Evolutionary conservation across 2,888 invertebrate genomes (phyloP), one percentile per base, ranked within the genome.

Genomic region (Lissonota sp.): DNA sequence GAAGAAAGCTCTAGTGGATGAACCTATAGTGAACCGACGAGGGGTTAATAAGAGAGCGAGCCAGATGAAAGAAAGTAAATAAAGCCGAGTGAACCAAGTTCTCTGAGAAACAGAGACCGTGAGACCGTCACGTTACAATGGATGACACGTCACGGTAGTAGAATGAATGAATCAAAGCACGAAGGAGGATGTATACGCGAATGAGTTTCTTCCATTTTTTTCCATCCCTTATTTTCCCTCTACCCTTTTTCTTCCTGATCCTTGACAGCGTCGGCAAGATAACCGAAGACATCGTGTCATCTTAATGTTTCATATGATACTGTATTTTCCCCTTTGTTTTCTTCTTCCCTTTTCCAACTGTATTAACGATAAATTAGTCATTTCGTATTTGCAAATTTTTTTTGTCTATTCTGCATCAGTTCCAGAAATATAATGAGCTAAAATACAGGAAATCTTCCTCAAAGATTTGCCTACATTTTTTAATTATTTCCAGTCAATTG

Each of bases 141-240:
- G 67, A 63, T 62, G 26, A 62, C 67, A 44, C 42, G 46, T 72
- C 39, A 67, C 10, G 51, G 37, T 14, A 72, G 46, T 14, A 40
- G 16, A 49, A 73, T 73, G 63, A 79, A 70, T 74, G n/a, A 79
- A 79, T 74, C 53, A 62, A 57, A 62, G 49, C 10, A 16, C 40
- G n/a, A 42, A 14, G 51, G 8, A 44, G 49, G 49, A 12, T 39
- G 40, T 55, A 57, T 10, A 2, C 46, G 16, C 8, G 7, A 16
- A 8, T 3, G 53, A 62, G 37, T 73, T 79, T 26, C 42, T 40
- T 46, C 55, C 46, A 39, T 67, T 67, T 69, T 62, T n/a, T 49
- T 10, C 49, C n/a, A 1, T 49, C 49, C 49, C 26, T 26, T 26
- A 26, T 26, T 26, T 26, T 26, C 26, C 26, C 26, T 26, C 3